Evolutionary conservation across 2,113 vertebrate species (phyloP).

Genomic region (Actenoides hombroni): DNA sequence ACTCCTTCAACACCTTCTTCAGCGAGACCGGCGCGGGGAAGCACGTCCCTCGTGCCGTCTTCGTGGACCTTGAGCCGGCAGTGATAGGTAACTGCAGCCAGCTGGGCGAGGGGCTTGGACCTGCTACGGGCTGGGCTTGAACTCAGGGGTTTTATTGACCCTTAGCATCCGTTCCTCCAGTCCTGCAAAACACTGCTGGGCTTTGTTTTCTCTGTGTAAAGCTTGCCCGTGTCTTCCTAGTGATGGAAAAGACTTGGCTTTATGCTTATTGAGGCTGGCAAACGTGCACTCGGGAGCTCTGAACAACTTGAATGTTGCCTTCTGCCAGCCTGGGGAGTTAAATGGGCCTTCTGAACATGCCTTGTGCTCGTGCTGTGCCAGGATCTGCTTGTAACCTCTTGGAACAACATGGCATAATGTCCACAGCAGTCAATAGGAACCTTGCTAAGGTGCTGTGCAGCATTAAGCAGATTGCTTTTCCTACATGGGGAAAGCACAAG

Average conservation of each 20-base stretch:
- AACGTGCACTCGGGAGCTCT: not conserved
- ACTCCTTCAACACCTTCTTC: constrained; percentile 82
- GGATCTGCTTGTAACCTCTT: not conserved
- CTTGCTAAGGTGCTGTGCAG: not conserved
- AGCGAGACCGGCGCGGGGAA: constrained; percentile 76
- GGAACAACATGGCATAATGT: not conserved
- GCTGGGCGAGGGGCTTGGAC: rapidly evolving
- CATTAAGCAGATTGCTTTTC: not conserved
- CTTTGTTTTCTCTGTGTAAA: not conserved
- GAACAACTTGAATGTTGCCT: not conserved
- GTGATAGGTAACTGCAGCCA: constrained; percentile 69
- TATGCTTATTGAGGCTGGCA: not conserved
- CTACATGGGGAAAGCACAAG: not conserved
- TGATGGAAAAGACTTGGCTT: not conserved
- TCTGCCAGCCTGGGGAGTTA: not conserved
- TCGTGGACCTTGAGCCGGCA: constrained; percentile 79
- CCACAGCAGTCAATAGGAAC: not conserved
- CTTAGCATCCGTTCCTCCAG: not conserved
- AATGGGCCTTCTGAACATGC: not conserved
- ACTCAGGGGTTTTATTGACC: rapidly evolving
- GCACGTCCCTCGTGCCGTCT: constrained; percentile 75
- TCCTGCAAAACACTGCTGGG: not conserved
- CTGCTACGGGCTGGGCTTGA: not conserved
- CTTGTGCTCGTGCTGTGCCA: not conserved
- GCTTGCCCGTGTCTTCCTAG: not conserved